These are phyloP conservation scores for Xenentodon cancila DNA, from an alignment of 2,797 vertebrate genomes.

Conservation along the genomic window DNA sequence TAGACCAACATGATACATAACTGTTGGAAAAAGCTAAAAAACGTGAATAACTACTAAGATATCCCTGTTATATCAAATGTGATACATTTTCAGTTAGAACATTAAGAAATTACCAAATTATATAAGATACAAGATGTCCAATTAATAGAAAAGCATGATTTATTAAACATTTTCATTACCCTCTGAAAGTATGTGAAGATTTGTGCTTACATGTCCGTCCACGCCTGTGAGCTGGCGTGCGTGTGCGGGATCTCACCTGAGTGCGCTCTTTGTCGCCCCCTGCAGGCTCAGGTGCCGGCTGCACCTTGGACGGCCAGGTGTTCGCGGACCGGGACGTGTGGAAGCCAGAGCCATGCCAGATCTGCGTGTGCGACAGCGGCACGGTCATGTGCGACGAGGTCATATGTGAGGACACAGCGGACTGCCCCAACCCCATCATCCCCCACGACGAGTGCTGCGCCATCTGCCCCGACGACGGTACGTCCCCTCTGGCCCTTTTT, in stretches of 20 bases:
- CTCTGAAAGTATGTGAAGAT: too few species aligned
- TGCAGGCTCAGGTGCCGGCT: conserved; percentile 79
- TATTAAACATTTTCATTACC: too few species aligned
- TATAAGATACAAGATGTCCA: too few species aligned
- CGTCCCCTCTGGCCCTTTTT: too few species aligned
- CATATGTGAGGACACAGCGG: conserved; percentile 83
- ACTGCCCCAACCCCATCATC: conserved; percentile 87
- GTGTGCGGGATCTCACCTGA: conserved; percentile 38
- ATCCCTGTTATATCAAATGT: too few species aligned
- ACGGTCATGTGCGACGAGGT: conserved; percentile 90
- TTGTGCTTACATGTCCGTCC: neutral
- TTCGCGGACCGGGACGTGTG: conserved; percentile 91
- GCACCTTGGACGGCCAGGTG: conserved; percentile 84
- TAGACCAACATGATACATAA: too few species aligned
- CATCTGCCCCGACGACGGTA: conserved; percentile 86
- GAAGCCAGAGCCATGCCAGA: conserved; percentile 91
- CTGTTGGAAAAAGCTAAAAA: too few species aligned
- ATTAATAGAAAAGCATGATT: too few species aligned
- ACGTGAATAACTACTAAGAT: too few species aligned
- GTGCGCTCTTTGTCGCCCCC: conserved; percentile 30
- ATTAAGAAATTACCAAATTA: too few species aligned
- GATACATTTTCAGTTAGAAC: too few species aligned
- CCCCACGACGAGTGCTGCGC: conserved; percentile 92
- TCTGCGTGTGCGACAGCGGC: conserved; percentile 95
- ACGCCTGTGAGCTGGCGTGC: neutral